These are phyloP conservation scores for Apamea monoglypha DNA, from an alignment of 2,888 invertebrate genomes.

Conservation along the genomic window DNA sequence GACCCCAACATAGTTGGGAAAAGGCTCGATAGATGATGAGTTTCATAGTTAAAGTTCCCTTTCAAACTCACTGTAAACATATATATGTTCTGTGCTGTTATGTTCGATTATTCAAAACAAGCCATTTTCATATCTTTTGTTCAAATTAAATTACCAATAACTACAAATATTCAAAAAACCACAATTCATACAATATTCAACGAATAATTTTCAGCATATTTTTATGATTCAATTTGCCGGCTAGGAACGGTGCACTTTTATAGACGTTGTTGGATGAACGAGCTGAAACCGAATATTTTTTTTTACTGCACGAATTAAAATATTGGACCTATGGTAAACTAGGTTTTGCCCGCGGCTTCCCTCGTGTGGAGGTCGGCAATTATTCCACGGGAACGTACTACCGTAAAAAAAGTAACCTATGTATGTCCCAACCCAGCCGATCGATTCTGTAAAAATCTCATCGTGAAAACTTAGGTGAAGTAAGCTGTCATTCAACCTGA, in stretches of 20 bases:
- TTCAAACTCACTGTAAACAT: no score
- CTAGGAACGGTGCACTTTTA: not conserved
- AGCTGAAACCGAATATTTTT: not conserved
- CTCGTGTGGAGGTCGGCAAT: not conserved
- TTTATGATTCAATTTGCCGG: constrained; percentile 34
- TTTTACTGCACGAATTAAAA: not conserved
- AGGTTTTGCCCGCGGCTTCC: not conserved
- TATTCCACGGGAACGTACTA: not conserved
- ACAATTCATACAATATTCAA: constrained; percentile 9
- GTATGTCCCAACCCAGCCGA: no score
- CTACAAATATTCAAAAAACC: constrained; percentile 11
- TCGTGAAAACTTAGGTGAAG: no score
- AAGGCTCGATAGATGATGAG: no score
- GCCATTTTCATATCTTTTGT: not conserved
- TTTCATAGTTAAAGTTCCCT: no score
- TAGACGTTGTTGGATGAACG: not conserved
- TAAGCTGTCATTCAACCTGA: no score
- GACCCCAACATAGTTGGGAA: no score
- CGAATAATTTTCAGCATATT: constrained; percentile 6
- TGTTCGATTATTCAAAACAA: not conserved
- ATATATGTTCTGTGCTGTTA: no score
- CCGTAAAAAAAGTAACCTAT: no score
- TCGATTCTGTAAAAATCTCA: no score
- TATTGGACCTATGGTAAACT: not conserved
- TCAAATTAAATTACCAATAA: constrained; percentile 12